A percentile compares a stretch with the other conserved stretches of the same genome.
phyloP scores from a whole-genome alignment of 2,113 vertebrate genomes.

The Stictonetta naevosa region DNA sequence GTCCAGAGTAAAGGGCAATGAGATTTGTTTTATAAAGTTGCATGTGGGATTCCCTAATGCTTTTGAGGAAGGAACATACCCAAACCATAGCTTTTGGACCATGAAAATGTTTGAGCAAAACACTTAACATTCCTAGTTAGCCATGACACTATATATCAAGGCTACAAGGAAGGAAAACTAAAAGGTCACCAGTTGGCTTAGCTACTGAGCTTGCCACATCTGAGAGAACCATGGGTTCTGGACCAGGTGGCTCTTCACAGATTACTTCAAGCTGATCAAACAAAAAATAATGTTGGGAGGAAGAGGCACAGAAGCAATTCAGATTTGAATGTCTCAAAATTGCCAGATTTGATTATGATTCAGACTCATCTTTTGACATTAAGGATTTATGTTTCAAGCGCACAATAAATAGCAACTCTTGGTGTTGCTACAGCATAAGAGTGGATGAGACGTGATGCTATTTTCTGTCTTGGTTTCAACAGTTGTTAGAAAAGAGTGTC shows the following conservation, averaged over 20 bases:
- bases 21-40: background rate
- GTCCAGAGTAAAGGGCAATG: background rate
- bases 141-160: background rate
- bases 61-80: background rate
- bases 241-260: slow-evolving; percentile 6
- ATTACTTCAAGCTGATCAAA: slow-evolving; percentile 34
- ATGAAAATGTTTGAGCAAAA: background rate
- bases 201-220: background rate
- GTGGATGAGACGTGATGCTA: background rate
- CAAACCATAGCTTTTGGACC: background rate
- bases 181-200: slow-evolving; percentile 5
- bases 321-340: background rate
- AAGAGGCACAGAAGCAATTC: background rate
- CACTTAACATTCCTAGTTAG: background rate
- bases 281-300: background rate
- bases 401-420: background rate
- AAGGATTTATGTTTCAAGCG: background rate
- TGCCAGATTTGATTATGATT: background rate
- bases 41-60: background rate
- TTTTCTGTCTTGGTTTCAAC: background rate
- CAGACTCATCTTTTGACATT: background rate
- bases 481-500: background rate
- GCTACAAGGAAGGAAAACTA: background rate
- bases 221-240: slow-evolving; percentile 34
- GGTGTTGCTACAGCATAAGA: background rate